These are phyloP conservation scores for Rhineura floridana DNA, from an alignment of 2,113 vertebrate species.

Conservation along the genomic window DNA sequence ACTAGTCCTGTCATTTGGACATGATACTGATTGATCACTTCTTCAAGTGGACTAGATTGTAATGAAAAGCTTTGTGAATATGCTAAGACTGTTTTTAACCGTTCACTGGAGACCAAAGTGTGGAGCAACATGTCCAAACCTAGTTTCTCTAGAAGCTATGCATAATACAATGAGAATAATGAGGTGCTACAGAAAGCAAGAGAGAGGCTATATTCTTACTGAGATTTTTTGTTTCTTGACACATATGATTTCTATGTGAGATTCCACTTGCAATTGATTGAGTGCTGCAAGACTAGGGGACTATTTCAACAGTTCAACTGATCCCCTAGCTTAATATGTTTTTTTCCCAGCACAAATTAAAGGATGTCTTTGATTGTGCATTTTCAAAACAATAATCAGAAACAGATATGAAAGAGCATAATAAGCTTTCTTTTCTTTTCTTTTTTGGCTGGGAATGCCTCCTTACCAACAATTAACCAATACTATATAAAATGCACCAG, in stretches of 20 bases:
- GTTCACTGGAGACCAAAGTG: constrained; percentile 73
- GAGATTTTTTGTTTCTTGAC: constrained; percentile 52
- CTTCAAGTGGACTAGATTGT: constrained; percentile 67
- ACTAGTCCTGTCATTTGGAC: constrained; percentile 64
- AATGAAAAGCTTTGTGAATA: constrained; percentile 76
- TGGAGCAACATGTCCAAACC: constrained; percentile 65
- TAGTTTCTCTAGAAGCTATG: constrained; percentile 53
- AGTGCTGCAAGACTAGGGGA: constrained; percentile 42
- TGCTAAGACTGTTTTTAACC: constrained; percentile 74
- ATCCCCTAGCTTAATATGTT: constrained; percentile 26
- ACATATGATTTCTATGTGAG: constrained; percentile 47
- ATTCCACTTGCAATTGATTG: constrained; percentile 54
- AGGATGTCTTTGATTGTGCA: not conserved
- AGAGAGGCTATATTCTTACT: constrained; percentile 47
- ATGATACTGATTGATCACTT: constrained; percentile 75
- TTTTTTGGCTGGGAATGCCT: constrained; percentile 2
- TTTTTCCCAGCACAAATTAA: constrained; percentile 35
- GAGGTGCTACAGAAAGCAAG: constrained; percentile 55
- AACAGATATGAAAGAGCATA: not conserved
- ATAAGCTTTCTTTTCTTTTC: constrained; percentile 10
- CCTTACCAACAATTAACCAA: constrained; percentile 37
- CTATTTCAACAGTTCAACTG: constrained; percentile 50
- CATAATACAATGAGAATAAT: constrained; percentile 67
- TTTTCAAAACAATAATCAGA: constrained; percentile 36
- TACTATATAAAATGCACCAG: constrained; percentile 4